Evolutionary conservation across 1,140 invertebrate genomes (phyloP), one percentile per base, ranked within the genome.

Genomic region (Zaprionus ornatus): DNA sequence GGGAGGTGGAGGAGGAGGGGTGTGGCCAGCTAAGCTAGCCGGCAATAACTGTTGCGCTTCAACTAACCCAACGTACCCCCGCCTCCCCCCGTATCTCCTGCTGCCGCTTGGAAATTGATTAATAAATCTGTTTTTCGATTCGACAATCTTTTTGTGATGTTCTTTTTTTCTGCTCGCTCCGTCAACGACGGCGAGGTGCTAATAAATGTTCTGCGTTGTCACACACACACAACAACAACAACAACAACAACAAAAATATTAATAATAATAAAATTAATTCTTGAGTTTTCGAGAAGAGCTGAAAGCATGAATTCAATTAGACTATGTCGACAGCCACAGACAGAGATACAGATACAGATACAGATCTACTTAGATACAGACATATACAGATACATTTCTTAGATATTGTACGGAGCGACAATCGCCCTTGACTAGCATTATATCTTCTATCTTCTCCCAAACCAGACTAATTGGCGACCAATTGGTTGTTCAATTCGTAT

Each of bases 121-220:
- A 21, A 27, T 32, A 50, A 50, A 54, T 40, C 68, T 70, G 40
- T 23, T 62, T 23, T 50, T 19, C n/a, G 17, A 27, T 55, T 27
- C 40, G 42, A 50, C 19, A 21, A 17, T 62, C 35, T 29, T 17
- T 45, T 72, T 65, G 23, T 35, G 2, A 27, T 57, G 7, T 40
- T 74, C 32, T 15, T n/a, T 61, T 48, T 48, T 59, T 9, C 25
- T 55, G 29, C 50, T 19, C 12, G 13, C 12, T 5, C 50, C 50
- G 59, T 37, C 63, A 67, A 79, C 50, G 76, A 23, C 82, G 62
- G 50, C 57, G 32, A 65, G 63, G 83, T 87, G 83, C 70, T 86
- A 86, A 86, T 88, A 74, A 83, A 88, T 71, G 50, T 66, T 60
- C 55, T 66, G 62, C 50, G 67, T 62, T 56, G 77, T 63, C 70